Conservation (phyloP, 1,140 invertebrate species). For the Laupala kohalensis region DNA sequence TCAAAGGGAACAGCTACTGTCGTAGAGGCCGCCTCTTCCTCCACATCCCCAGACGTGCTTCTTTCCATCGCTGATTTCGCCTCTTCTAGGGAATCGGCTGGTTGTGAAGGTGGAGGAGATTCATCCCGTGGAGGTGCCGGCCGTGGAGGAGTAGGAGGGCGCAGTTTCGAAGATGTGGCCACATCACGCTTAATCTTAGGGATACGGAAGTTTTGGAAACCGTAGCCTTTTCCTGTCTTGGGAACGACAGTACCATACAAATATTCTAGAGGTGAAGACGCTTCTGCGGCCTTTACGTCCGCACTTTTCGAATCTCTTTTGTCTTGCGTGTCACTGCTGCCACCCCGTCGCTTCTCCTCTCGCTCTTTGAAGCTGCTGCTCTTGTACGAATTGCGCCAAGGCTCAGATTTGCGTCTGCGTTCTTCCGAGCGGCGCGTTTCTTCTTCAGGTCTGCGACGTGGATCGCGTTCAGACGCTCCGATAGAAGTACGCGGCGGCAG, state of each 20-base stretch:
- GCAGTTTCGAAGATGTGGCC: slow-evolving; percentile 12
- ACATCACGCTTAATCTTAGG: slow-evolving; percentile 40
- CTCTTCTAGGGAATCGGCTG: not conserved
- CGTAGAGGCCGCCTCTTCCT: not conserved
- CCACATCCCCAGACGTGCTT: not conserved
- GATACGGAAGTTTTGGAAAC: slow-evolving; percentile 48
- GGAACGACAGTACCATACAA: slow-evolving; percentile 36
- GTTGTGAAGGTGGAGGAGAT: not conserved
- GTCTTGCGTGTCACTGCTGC: not conserved
- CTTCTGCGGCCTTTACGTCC: not conserved
- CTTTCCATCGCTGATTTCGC: not conserved
- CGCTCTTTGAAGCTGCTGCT: too few relatives aligned
- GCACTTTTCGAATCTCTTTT: not conserved
- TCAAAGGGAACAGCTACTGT: too few relatives aligned
- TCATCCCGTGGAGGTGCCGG: slow-evolving; percentile 4
- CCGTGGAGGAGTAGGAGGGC: slow-evolving; percentile 14
- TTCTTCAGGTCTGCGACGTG: too few relatives aligned
- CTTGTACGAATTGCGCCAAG: too few relatives aligned
- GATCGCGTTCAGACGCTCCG: too few relatives aligned
- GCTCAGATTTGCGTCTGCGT: not conserved
- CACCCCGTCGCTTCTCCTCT: not conserved
- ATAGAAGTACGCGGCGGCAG: too few relatives aligned
- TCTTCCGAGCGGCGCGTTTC: not conserved
- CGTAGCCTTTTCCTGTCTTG: slow-evolving; percentile 34
- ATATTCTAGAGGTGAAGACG: slow-evolving; percentile 35